Percentiles rank a stretch among this genome's conserved stretches.
These are phyloP conservation scores for Alloplasta piceator DNA, from an alignment of 2,888 invertebrate genomes.

Conservation along the genomic window DNA sequence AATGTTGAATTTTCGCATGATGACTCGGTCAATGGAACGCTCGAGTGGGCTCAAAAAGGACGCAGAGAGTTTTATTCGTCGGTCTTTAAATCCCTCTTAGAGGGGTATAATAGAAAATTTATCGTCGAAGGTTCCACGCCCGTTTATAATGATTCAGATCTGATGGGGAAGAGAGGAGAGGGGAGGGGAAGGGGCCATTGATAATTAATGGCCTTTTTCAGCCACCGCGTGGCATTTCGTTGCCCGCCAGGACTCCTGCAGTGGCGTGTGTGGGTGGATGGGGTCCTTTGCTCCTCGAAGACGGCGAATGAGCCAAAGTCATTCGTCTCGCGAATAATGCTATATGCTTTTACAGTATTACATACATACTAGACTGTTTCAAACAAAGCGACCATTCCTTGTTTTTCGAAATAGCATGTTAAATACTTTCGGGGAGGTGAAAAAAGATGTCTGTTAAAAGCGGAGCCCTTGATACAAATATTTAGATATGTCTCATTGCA, in stretches of 20 bases:
- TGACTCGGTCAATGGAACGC: constrained; percentile 43
- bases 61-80: constrained; percentile 25
- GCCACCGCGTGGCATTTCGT: constrained; percentile 64
- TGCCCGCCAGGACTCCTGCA: constrained; percentile 59
- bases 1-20: constrained; percentile 36
- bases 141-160: constrained; percentile 59
- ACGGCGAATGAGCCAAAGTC: constrained; percentile 53
- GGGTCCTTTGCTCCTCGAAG: constrained; percentile 42
- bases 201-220: constrained; percentile 75
- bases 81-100: constrained; percentile 72
- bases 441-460: too few relatives aligned
- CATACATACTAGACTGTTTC: too few relatives aligned
- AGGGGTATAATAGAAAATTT: constrained; percentile 76
- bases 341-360: background rate
- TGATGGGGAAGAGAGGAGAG: constrained; percentile 4
- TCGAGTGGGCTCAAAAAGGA: constrained; percentile 31
- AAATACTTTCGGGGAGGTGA: too few relatives aligned
- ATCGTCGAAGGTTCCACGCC: constrained; percentile 71
- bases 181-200: constrained; percentile 56
- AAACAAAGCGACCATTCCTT: too few relatives aligned
- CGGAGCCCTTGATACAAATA: too few relatives aligned
- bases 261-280: constrained; percentile 60
- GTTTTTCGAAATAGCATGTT: too few relatives aligned
- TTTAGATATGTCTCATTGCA: too few relatives aligned
- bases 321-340: constrained; percentile 53